Evolutionary conservation across 2,888 invertebrate species (phyloP).

Genomic region (Machimus atricapillus): DNA sequence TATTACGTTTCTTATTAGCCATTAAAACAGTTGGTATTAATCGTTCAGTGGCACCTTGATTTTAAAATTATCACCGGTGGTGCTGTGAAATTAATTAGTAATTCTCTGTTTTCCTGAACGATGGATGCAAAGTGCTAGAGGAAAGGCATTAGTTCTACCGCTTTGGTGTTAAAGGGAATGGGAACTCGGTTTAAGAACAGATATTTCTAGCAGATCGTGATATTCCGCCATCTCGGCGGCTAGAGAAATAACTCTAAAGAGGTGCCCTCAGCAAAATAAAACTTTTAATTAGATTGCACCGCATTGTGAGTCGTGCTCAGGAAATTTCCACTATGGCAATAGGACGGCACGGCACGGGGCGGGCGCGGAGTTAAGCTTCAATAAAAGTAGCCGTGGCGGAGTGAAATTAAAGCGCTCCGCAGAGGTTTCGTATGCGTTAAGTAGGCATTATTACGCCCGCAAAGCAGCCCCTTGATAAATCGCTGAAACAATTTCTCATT

Average conservation of each 20-base stretch:
- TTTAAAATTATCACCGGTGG: neutral
- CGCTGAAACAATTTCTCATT: constrained; percentile 7
- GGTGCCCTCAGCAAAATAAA: neutral
- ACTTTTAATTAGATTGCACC: neutral
- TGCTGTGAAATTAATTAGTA: neutral
- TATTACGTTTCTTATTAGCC: neutral
- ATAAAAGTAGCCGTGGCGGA: neutral
- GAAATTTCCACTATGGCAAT: neutral
- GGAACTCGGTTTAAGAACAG: neutral
- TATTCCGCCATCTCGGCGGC: neutral
- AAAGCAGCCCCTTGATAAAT: neutral
- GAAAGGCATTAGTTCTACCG: neutral
- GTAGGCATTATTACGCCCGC: neutral
- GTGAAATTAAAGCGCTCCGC: neutral
- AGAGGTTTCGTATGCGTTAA: neutral
- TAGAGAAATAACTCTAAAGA: neutral
- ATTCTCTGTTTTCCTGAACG: neutral
- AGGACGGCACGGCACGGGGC: too few species aligned
- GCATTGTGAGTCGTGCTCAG: neutral
- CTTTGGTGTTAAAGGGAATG: neutral
- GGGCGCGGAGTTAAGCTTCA: neutral
- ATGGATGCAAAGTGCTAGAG: neutral
- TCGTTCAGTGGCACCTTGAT: neutral
- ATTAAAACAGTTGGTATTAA: neutral
- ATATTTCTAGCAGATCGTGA: neutral